A percentile compares a stretch with the other conserved stretches of the same genome.
Conservation (phyloP, 64 coral and sea anemone species). For the Orbicella faveolata region DNA sequence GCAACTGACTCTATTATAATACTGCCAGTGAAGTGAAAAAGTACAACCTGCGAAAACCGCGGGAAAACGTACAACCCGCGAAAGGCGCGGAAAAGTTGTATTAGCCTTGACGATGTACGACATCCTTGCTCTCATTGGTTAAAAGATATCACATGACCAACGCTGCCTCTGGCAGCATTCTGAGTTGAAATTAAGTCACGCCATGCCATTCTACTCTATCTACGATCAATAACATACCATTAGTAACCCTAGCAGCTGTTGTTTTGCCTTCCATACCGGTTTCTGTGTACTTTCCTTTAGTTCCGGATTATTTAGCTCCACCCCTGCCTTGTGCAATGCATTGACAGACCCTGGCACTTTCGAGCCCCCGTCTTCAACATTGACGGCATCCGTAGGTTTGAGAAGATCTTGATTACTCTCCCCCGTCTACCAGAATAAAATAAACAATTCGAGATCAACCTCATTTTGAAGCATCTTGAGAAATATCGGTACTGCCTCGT, state of each 20-base stretch:
- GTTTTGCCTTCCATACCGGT: constrained; percentile 33
- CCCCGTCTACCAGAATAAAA: neutral
- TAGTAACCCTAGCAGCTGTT: constrained; percentile 58
- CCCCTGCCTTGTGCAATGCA: constrained; percentile 33
- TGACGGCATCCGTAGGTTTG: neutral
- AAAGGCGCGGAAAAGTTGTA: too few species aligned
- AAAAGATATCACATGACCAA: too few species aligned
- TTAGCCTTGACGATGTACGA: too few species aligned
- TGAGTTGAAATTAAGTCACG: too few species aligned
- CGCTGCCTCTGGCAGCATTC: too few species aligned
- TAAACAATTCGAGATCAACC: neutral
- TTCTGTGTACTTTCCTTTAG: constrained; percentile 19
- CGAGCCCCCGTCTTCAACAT: constrained; percentile 28
- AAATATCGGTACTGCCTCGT: too few species aligned
- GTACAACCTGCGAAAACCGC: too few species aligned
- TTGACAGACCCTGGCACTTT: constrained; percentile 18
- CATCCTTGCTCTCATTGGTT: too few species aligned
- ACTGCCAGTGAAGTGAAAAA: too few species aligned
- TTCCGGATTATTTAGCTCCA: constrained; percentile 50
- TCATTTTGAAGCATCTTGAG: neutral
- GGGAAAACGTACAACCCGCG: too few species aligned
- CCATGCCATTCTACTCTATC: neutral
- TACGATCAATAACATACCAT: constrained; percentile 28
- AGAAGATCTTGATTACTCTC: neutral
- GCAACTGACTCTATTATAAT: too few species aligned